Evolutionary conservation across 2,888 invertebrate genomes (phyloP).

Genomic region (Tinea pellionella): DNA sequence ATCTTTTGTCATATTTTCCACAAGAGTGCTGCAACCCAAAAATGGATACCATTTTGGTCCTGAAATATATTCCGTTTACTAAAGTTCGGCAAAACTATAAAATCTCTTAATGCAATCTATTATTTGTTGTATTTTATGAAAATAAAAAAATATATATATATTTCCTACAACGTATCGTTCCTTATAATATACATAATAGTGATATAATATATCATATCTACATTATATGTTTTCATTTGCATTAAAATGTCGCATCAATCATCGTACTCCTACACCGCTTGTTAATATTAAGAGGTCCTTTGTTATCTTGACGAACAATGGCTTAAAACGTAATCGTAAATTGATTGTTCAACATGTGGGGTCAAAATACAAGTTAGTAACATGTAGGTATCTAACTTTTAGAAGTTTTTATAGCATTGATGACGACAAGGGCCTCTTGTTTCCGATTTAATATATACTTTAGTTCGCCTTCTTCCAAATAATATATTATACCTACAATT

Average conservation of each 20-base stretch:
- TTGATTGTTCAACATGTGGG: constrained; percentile 1
- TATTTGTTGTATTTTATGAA: no score
- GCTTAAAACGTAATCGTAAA: neutral
- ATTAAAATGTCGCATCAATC: constrained; percentile 13
- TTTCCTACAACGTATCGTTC: no score
- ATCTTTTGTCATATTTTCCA: constrained; percentile 31
- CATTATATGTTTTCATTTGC: neutral
- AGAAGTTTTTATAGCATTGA: no score
- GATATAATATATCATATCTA: neutral
- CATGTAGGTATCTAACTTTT: no score
- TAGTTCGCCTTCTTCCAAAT: no score
- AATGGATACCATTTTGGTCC: constrained; percentile 57
- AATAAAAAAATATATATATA: no score
- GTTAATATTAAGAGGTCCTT: constrained; percentile 7
- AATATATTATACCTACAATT: no score
- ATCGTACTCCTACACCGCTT: neutral
- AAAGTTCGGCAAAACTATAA: no score
- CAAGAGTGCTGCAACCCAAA: constrained; percentile 38
- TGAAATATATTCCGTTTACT: constrained; percentile 23
- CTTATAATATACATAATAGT: neutral
- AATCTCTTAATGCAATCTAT: no score
- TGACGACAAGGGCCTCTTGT: no score
- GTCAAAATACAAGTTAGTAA: constrained; percentile 1
- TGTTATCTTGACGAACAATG: neutral
- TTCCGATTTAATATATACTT: no score